Evolutionary conservation across 2,797 vertebrate species (phyloP).

Genomic region (Myotis planiceps): DNA sequence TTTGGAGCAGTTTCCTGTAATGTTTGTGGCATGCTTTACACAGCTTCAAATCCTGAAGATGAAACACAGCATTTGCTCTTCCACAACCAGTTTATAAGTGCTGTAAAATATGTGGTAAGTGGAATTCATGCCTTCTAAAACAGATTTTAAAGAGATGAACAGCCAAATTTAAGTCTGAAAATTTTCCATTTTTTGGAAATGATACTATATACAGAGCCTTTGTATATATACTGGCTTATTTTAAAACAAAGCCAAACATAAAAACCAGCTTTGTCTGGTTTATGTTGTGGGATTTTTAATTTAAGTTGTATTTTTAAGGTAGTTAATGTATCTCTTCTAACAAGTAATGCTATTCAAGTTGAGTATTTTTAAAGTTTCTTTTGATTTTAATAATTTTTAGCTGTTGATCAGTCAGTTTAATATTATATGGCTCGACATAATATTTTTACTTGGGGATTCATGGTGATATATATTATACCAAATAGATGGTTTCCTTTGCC

Average conservation of each 20-base stretch:
- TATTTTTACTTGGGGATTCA: slow-evolving; percentile 33
- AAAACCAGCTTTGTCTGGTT: slow-evolving; percentile 40
- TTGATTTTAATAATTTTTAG: slow-evolving; percentile 54
- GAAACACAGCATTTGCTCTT: slow-evolving; percentile 98
- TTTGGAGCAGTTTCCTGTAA: slow-evolving; percentile 96
- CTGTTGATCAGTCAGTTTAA: slow-evolving; percentile 29
- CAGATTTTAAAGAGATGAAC: slow-evolving; percentile 53
- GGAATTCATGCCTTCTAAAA: slow-evolving; percentile 63
- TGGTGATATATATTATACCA: neutral
- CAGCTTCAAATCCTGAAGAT: slow-evolving; percentile 96
- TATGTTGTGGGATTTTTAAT: slow-evolving; percentile 55
- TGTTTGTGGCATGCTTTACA: slow-evolving; percentile 98
- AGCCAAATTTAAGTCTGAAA: slow-evolving; percentile 39
- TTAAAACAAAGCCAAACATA: slow-evolving; percentile 24
- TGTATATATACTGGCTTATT: slow-evolving; percentile 18
- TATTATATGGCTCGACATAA: slow-evolving; percentile 23
- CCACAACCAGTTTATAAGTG: slow-evolving; percentile 99
- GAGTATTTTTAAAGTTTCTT: neutral
- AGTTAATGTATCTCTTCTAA: slow-evolving; percentile 12
- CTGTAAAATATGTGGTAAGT: slow-evolving; percentile 99
- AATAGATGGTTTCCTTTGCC: slow-evolving; percentile 27
- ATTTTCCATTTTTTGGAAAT: neutral
- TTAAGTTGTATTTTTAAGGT: slow-evolving; percentile 46
- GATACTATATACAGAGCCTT: neutral
- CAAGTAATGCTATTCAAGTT: slow-evolving; percentile 26